Conservation (phyloP, 2,888 invertebrate genomes). For the Callimorpha dominula region DNA sequence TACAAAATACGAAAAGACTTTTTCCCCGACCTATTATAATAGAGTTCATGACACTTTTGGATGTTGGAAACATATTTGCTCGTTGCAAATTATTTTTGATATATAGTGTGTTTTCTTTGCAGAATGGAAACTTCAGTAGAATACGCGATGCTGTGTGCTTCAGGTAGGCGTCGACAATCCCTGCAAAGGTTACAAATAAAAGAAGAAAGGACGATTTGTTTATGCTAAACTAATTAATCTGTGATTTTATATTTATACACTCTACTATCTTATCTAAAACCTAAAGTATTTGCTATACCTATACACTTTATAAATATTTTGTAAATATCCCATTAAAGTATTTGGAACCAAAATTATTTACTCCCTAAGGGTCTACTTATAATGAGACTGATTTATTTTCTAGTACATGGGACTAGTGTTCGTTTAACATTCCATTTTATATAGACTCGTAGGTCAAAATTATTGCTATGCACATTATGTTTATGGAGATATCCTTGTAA, state of each 20-base stretch:
- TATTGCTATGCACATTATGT: not conserved
- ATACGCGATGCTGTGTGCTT: slow-evolving; percentile 87
- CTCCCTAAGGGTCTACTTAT: slow-evolving; percentile 54
- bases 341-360: slow-evolving; percentile 49
- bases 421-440: slow-evolving; percentile 28
- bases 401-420: slow-evolving; percentile 42
- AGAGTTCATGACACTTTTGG: too few species aligned
- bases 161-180: slow-evolving; percentile 78
- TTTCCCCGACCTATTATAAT: too few species aligned
- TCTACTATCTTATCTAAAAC: slow-evolving; percentile 39
- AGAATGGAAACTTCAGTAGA: slow-evolving; percentile 90
- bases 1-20: too few species aligned
- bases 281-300: slow-evolving; percentile 39
- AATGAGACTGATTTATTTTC: slow-evolving; percentile 66
- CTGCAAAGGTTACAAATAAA: slow-evolving; percentile 79
- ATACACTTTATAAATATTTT: slow-evolving; percentile 45
- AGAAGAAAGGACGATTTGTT: slow-evolving; percentile 76
- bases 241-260: slow-evolving; percentile 63
- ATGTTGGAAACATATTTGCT: too few species aligned
- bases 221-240: slow-evolving; percentile 67
- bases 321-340: slow-evolving; percentile 33
- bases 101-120: slow-evolving; percentile 42
- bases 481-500: not conserved
- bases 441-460: slow-evolving; percentile 5
- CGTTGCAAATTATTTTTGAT: not conserved